Conservation (phyloP, 92 coral and sea anemone species). For the Anthopleura xanthogrammica region DNA sequence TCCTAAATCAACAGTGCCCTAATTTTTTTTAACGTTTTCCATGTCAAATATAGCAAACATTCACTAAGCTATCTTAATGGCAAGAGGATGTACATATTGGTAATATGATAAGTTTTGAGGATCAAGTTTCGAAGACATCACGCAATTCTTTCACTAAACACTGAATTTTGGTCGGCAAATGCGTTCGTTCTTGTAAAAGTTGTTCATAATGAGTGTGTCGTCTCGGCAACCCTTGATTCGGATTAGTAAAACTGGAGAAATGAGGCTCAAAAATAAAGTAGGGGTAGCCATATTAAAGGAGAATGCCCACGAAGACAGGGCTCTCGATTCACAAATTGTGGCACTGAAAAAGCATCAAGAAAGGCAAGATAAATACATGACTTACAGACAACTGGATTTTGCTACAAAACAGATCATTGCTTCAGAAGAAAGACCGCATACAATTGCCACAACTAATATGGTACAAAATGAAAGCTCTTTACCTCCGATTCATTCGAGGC, state of each 20-base stretch:
- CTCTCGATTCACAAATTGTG: constrained; percentile 61
- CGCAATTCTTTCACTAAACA: not conserved
- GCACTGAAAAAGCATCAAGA: constrained; percentile 54
- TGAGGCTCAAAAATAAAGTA: constrained; percentile 84
- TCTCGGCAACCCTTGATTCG: constrained; percentile 71
- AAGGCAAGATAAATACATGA: constrained; percentile 80
- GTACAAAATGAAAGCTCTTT: constrained; percentile 26
- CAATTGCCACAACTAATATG: constrained; percentile 35
- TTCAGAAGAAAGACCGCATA: constrained; percentile 72
- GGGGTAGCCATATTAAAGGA: constrained; percentile 86
- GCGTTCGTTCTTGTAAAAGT: not conserved
- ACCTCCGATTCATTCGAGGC: constrained; percentile 54
- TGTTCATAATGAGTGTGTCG: constrained; percentile 15
- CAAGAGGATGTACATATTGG: not conserved
- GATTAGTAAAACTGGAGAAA: constrained; percentile 89
- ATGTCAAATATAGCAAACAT: not conserved
- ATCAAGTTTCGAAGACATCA: constrained; percentile 1
- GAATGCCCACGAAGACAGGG: constrained; percentile 89
- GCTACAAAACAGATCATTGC: constrained; percentile 77
- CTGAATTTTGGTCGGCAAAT: not conserved
- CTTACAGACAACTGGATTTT: constrained; percentile 79
- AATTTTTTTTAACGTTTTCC: not conserved
- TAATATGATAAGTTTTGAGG: not conserved
- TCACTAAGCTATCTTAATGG: not conserved
- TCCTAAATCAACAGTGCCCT: not conserved